A percentile compares a stretch with the other conserved stretches of the same genome.
phyloP scores from a whole-genome alignment of 2,888 invertebrate genomes.

The Rhopalosiphum nymphaeae region DNA sequence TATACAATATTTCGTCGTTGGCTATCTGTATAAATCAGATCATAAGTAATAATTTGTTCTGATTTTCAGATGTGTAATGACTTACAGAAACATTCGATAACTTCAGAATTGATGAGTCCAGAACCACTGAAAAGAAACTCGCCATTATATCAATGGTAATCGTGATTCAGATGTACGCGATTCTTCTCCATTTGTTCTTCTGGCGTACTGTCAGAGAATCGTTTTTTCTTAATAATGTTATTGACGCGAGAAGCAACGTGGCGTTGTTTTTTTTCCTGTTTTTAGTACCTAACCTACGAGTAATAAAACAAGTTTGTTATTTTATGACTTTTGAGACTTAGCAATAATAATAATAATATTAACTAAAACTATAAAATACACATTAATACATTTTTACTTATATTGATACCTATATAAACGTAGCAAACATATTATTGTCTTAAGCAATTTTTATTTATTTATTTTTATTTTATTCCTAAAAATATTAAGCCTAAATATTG shows the following conservation, averaged over 20 bases:
- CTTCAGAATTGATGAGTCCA: conserved; percentile 54
- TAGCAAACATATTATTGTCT: conserved; percentile 33
- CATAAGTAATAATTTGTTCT: neutral
- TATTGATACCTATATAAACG: conserved; percentile 26
- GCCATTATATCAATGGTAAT: conserved; percentile 59
- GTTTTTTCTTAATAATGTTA: conserved; percentile 59
- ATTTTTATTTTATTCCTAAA: neutral
- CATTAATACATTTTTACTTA: conserved; percentile 45
- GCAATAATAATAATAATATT: conserved; percentile 48
- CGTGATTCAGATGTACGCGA: neutral
- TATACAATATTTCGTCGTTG: neutral
- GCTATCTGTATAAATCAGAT: neutral
- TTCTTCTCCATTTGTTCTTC: conserved; percentile 41
- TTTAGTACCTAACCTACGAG: conserved; percentile 54
- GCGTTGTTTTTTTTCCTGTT: conserved; percentile 55
- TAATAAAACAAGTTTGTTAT: conserved; percentile 50
- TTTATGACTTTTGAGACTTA: conserved; percentile 45
- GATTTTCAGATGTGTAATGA: conserved; percentile 48
- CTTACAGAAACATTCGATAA: conserved; percentile 50
- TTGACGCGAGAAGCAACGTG: conserved; percentile 33
- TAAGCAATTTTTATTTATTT: conserved; percentile 28
- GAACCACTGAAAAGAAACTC: conserved; percentile 55
- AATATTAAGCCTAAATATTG: conserved; percentile 20
- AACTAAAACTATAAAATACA: conserved; percentile 9
- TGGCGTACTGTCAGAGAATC: neutral